A percentile compares a stretch with the other conserved stretches of the same genome.
phyloP scores from a whole-genome alignment of 2,113 vertebrate species.

The Cercocebus atys region DNA sequence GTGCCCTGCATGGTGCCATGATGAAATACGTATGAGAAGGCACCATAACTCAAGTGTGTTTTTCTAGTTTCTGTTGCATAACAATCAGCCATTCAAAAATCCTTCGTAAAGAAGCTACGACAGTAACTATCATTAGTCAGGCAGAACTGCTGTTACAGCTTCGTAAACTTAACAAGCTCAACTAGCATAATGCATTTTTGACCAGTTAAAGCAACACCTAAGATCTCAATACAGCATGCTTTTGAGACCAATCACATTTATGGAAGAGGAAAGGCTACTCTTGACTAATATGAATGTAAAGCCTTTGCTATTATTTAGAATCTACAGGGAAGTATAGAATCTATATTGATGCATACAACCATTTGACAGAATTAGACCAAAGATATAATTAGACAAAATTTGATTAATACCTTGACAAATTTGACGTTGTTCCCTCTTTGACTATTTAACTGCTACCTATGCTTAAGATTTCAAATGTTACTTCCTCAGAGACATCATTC shows the following conservation, averaged over 20 bases:
- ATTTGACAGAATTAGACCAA: conserved; percentile 36
- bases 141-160: background rate
- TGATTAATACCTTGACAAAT: conserved; percentile 29
- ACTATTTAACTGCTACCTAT: background rate
- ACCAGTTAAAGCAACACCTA: background rate
- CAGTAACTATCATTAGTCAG: conserved; percentile 2
- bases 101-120: background rate
- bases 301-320: conserved; percentile 36
- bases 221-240: background rate
- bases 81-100: background rate
- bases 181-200: conserved; percentile 15
- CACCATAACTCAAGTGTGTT: background rate
- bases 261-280: background rate
- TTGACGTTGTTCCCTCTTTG: conserved; percentile 1
- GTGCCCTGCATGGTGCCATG: background rate
- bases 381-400: conserved; percentile 16
- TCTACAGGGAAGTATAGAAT: background rate
- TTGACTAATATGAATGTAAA: conserved; percentile 18
- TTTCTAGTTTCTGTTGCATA: conserved; percentile 10
- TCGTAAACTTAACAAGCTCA: background rate
- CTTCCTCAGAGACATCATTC: background rate
- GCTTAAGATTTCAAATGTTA: conserved; percentile 16
- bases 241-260: conserved; percentile 44
- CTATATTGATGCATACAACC: background rate
- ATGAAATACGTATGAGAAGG: background rate